phyloP scores from a whole-genome alignment of 2,113 vertebrate species.

The Girardinichthys multiradiatus region DNA sequence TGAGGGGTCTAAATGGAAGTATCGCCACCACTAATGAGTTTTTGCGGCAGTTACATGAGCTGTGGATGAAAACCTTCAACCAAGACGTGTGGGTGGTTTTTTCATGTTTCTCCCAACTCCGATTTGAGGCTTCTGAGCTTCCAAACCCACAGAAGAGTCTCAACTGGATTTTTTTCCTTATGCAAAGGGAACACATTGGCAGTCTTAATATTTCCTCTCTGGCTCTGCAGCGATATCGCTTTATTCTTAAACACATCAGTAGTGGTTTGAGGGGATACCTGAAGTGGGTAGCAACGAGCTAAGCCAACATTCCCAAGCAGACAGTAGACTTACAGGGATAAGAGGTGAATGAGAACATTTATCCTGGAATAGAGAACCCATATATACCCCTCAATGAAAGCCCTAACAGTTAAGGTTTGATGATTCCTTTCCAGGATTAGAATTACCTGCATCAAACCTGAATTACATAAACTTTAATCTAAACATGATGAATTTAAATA shows the following conservation, averaged over 20 bases:
- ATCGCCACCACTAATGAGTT: constrained; percentile 50
- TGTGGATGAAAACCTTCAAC: constrained; percentile 19
- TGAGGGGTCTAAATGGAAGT: constrained; percentile 39
- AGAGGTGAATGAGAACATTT: no score
- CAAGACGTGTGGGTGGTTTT: constrained; percentile 34
- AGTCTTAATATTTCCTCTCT: constrained; percentile 60
- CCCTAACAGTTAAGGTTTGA: no score
- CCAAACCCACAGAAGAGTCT: constrained; percentile 48
- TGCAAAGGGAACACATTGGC: constrained; percentile 47
- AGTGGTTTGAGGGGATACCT: constrained; percentile 22
- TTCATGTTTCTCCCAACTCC: not conserved
- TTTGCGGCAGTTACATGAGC: constrained; percentile 31
- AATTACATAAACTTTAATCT: not conserved
- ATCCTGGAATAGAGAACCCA: no score
- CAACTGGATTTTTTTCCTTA: constrained; percentile 23
- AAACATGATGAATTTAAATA: not conserved
- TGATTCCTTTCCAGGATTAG: no score
- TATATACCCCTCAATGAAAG: no score
- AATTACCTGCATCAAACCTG: not conserved
- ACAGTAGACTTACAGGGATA: not conserved
- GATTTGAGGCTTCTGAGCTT: constrained; percentile 36
- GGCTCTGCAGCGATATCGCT: constrained; percentile 36
- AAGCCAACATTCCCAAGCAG: not conserved
- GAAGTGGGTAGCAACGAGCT: not conserved
- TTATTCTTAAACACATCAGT: constrained; percentile 37